Evolutionary conservation across 2,113 vertebrate species (phyloP).

Genomic region (Rattus rattus): DNA sequence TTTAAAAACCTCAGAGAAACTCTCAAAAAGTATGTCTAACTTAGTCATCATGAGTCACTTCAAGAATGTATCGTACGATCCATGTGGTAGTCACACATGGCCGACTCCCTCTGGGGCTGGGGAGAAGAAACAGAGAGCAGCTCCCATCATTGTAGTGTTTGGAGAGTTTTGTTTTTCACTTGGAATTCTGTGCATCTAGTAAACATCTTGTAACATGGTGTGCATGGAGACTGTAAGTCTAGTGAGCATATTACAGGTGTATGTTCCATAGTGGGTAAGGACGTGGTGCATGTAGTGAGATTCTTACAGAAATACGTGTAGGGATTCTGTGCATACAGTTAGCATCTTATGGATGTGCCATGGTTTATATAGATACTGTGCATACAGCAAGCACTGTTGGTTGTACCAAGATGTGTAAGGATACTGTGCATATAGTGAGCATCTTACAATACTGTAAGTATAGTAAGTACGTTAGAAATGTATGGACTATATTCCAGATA

Average conservation of each 20-base stretch:
- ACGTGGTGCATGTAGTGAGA: background rate
- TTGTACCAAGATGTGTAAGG: background rate
- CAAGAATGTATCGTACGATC: slow-evolving; percentile 30
- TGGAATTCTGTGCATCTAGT: background rate
- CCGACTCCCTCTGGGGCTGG: background rate
- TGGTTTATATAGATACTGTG: background rate
- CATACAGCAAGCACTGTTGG: background rate
- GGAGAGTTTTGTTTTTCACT: background rate
- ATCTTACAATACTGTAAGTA: background rate
- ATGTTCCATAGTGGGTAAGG: background rate
- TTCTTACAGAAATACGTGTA: background rate
- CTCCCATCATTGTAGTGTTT: background rate
- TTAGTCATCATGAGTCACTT: slow-evolving; percentile 6
- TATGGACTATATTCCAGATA: background rate
- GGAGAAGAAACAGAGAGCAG: background rate
- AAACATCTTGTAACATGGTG: no score
- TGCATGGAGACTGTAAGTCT: background rate
- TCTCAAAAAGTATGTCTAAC: slow-evolving; percentile 95
- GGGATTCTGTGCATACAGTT: background rate
- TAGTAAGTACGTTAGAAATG: background rate
- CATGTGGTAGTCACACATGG: background rate
- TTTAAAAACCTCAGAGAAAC: slow-evolving; percentile 99
- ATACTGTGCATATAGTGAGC: background rate
- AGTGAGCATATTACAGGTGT: background rate
- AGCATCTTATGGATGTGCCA: background rate